These are phyloP conservation scores for Pachycephala philippinensis DNA, from an alignment of 2,113 vertebrate genomes.

Conservation along the genomic window DNA sequence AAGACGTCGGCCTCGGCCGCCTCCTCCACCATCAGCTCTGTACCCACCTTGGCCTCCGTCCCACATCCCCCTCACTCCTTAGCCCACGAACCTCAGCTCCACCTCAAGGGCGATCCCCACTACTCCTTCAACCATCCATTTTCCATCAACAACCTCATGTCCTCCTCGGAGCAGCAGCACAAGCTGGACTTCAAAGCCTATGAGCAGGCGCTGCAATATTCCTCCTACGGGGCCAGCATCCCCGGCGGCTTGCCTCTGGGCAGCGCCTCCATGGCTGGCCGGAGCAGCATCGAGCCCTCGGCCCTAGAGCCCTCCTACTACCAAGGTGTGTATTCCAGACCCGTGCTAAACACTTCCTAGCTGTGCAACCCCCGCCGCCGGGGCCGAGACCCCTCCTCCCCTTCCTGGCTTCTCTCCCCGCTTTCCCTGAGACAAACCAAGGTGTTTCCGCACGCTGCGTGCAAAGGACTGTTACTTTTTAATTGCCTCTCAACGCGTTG, in stretches of 20 bases:
- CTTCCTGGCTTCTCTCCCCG: background rate
- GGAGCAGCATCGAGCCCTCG: conserved; percentile 86
- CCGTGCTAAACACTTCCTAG: conserved; percentile 96
- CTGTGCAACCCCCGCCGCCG: conserved; percentile 1
- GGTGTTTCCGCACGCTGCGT: conserved; percentile 69
- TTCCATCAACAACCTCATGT: conserved; percentile 99
- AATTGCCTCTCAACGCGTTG: conserved; percentile 67
- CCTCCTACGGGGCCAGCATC: conserved; percentile 82
- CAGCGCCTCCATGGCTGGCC: conserved; percentile 78
- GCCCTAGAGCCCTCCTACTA: conserved; percentile 95
- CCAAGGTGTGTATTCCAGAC: conserved; percentile 97
- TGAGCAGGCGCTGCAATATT: conserved; percentile 92
- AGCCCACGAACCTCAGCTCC: conserved; percentile 89
- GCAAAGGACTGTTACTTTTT: conserved; percentile 87
- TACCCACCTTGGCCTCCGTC: conserved; percentile 79
- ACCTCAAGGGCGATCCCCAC: conserved; percentile 93
- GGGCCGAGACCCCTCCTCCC: background rate
- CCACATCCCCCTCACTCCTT: conserved; percentile 80
- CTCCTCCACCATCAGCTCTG: conserved; percentile 73
- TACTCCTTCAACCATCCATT: conserved; percentile 99
- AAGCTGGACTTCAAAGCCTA: conserved; percentile 99
- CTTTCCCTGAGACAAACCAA: background rate
- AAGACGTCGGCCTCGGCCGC: conserved; percentile 79
- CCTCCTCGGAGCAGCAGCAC: conserved; percentile 95
- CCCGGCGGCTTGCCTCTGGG: conserved; percentile 79